phyloP scores from a whole-genome alignment of 64 coral and sea anemone genomes.

The Montipora foliosa region DNA sequence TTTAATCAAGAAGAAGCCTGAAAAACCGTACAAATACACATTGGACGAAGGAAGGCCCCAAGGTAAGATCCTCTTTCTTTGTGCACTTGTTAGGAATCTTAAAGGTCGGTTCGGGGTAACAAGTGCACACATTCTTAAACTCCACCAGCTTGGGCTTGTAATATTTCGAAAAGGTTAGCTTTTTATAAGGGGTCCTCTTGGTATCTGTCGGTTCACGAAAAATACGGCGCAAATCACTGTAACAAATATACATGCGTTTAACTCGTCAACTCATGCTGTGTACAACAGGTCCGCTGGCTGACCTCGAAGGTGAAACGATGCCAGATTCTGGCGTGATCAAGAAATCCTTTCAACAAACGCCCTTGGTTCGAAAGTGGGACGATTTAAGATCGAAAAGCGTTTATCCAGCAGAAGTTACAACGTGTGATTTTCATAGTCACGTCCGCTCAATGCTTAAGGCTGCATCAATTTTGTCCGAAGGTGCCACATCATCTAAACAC shows the following conservation, averaged over 20 bases:
- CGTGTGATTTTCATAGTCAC: background rate
- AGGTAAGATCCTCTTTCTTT: conserved; percentile 2
- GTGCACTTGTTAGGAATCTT: conserved; percentile 59
- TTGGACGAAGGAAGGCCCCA: conserved; percentile 4
- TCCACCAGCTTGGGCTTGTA: background rate
- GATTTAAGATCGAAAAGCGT: conserved; percentile 39
- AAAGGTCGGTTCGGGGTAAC: conserved; percentile 28
- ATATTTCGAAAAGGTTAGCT: background rate
- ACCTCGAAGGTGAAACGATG: conserved; percentile 42
- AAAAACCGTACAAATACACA: conserved; percentile 30
- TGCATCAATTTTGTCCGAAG: background rate
- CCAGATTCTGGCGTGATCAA: background rate
- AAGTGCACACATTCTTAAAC: conserved; percentile 55
- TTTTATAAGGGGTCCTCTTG: background rate
- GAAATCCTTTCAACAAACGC: conserved; percentile 10
- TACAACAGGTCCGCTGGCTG: conserved; percentile 9
- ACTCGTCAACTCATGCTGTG: conserved; percentile 16
- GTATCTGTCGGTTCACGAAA: background rate
- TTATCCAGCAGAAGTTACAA: conserved; percentile 71
- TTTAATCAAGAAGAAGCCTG: conserved; percentile 69
- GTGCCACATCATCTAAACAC: background rate
- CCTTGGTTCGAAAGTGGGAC: conserved; percentile 33
- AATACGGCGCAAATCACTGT: background rate
- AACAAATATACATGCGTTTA: conserved; percentile 3
- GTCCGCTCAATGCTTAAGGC: background rate